phyloP scores from a whole-genome alignment of 2,888 invertebrate genomes.

The Iselma pallidipennis region DNA sequence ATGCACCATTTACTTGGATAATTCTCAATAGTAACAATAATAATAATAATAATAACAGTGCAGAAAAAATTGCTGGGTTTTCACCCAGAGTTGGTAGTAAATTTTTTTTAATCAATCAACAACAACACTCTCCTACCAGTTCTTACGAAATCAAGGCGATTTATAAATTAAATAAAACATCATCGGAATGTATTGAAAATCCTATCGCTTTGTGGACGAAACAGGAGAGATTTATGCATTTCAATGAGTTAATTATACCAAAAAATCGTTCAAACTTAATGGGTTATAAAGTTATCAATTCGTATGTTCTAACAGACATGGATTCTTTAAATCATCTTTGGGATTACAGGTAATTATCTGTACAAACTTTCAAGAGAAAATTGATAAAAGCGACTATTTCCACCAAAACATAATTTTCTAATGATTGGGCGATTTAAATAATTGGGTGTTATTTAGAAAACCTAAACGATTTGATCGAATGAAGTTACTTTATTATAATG shows the following conservation, averaged over 20 bases:
- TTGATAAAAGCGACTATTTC: no score
- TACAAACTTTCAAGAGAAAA: no score
- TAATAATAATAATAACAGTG: no score
- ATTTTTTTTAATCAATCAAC: conserved; percentile 34
- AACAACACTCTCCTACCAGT: background rate
- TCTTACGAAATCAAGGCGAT: conserved; percentile 30
- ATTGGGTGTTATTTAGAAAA: no score
- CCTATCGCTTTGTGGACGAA: conserved; percentile 23
- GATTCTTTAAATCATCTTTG: conserved; percentile 55
- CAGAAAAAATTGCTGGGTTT: conserved; percentile 16
- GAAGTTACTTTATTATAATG: no score
- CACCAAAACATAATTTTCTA: no score
- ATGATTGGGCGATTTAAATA: no score
- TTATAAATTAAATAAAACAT: conserved; percentile 34
- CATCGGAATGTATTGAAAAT: conserved; percentile 20
- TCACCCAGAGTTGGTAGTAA: conserved; percentile 38
- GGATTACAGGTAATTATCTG: conserved; percentile 55
- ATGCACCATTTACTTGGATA: conserved; percentile 41
- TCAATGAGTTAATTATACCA: conserved; percentile 24
- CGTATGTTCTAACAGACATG: conserved; percentile 49
- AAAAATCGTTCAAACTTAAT: conserved; percentile 41
- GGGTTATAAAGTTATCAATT: conserved; percentile 39
- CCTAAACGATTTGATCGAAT: no score
- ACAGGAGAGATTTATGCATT: conserved; percentile 21
- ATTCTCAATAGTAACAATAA: conserved; percentile 27